Conservation (phyloP, 1,140 invertebrate genomes). For the Trichonephila clavata region DNA sequence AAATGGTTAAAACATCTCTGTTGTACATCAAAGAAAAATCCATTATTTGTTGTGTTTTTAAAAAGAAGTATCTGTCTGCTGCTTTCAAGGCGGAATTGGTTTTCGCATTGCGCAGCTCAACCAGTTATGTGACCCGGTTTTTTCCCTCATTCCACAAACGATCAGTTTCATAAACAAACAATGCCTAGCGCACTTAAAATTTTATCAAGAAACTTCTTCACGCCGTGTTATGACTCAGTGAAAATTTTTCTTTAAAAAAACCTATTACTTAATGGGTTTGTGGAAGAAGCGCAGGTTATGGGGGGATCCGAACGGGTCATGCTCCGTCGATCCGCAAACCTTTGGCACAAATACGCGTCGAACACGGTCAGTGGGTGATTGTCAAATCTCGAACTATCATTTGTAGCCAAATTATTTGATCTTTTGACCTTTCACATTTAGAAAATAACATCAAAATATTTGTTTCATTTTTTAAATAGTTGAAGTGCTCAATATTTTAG, state of each 20-base stretch:
- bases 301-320: not conserved
- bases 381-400: slow-evolving; percentile 6
- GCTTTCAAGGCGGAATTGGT: slow-evolving; percentile 10
- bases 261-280: not conserved
- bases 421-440: not conserved
- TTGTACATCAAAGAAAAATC: not conserved
- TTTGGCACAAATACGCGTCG: slow-evolving; percentile 57
- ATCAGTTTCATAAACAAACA: slow-evolving; percentile 45
- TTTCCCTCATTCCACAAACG: not conserved
- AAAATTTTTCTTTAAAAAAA: not conserved
- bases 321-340: not conserved
- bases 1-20: not conserved
- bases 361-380: slow-evolving; percentile 70
- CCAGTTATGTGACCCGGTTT: slow-evolving; percentile 48
- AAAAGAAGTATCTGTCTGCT: not conserved
- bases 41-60: not conserved
- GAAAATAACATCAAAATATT: not conserved
- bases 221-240: no score
- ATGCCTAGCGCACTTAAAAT: not conserved
- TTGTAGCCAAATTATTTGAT: not conserved
- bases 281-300: slow-evolving; percentile 30
- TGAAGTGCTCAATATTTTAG: no score
- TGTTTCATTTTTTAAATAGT: no score
- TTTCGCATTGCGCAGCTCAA: slow-evolving; percentile 21
- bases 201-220: not conserved